Base-by-base conservation (phyloP, 64 coral and sea anemone genomes). In the Cladopsammia gracilis region DNA sequence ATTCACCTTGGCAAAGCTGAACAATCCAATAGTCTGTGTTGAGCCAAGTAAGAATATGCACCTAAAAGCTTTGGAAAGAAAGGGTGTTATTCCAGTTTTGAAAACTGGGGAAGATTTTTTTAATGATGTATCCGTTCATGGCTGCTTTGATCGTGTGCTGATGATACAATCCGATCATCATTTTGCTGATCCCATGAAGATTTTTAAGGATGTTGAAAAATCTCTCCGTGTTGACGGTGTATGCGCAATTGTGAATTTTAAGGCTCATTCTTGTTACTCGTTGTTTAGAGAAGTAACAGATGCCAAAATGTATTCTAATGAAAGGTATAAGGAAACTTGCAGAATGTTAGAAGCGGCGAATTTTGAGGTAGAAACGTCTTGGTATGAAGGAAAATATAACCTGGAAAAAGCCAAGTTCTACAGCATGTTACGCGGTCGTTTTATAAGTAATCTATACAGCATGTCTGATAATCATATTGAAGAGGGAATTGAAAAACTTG, bases 401-500 rank as follows among this genome's bases (percentile, higher is more conserved):
- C 22, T 66, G 1, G 22, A n/a, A 66, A 66, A 66, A 20, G 62
- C 62, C 5, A 66, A 66, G 19, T 66, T 78, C 7, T 78, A 78
- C 5, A 50, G 50, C 18, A 78, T 78, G 76, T 77, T 54, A 9
- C 75, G 75, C 1, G 18, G 23, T 13, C 76, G 51, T 10, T 78
- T 25, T 23, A 57, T 78, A 20, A 78, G 76, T 23, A 58, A 7
- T 12, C 18, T 78, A 23, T 25, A 54, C 52, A 49, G 25, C 16
- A 18, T 78, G 4, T 57, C 5, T 18, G 76, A 78, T 5, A 7
- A 78, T 11, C 48, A 78, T 13, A 78, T 78, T 57, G 76, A 57
- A 78, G 51, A 58, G 25, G 76, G 76, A 78, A 78, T 78, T 57
- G 23, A 57, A 12, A 23, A 56, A 13, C 52, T 78, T 20, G 76